Conservation (phyloP, 2,888 invertebrate genomes). For the Dascillus cervinus region DNA sequence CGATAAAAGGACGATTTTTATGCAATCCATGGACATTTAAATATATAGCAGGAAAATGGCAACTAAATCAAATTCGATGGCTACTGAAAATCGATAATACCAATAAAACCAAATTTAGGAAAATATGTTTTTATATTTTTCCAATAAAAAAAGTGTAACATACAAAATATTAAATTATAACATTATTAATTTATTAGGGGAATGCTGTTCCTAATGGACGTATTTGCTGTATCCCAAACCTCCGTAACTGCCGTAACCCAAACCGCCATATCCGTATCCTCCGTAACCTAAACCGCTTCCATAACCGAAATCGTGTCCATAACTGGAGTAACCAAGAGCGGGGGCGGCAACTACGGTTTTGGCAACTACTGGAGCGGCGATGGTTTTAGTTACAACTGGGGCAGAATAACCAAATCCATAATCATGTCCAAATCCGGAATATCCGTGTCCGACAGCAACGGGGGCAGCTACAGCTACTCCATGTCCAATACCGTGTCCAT, state of each 20-base stretch:
- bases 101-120: too few species aligned
- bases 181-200: background rate
- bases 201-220: slow-evolving; percentile 9
- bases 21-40: too few species aligned
- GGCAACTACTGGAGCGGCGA: slow-evolving; percentile 11
- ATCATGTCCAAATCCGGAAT: slow-evolving; percentile 9
- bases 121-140: background rate
- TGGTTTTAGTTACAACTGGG: slow-evolving; percentile 5
- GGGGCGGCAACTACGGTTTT: slow-evolving; percentile 15
- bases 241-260: slow-evolving; percentile 6
- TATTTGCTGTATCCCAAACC: slow-evolving; percentile 7
- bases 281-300: slow-evolving; percentile 12
- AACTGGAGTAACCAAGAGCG: too few species aligned
- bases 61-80: too few species aligned
- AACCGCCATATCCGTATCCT: slow-evolving; percentile 10
- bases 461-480: slow-evolving; percentile 13
- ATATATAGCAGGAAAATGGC: too few species aligned
- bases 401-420: slow-evolving; percentile 7
- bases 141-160: background rate
- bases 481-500: slow-evolving; percentile 6
- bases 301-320: slow-evolving; percentile 14
- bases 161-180: too few species aligned
- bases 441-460: slow-evolving; percentile 5
- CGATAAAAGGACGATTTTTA: too few species aligned
- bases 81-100: too few species aligned